Evolutionary conservation across 2,113 vertebrate species (phyloP), one percentile per base, ranked within the genome.

Genomic region (Etheostoma cragini): DNA sequence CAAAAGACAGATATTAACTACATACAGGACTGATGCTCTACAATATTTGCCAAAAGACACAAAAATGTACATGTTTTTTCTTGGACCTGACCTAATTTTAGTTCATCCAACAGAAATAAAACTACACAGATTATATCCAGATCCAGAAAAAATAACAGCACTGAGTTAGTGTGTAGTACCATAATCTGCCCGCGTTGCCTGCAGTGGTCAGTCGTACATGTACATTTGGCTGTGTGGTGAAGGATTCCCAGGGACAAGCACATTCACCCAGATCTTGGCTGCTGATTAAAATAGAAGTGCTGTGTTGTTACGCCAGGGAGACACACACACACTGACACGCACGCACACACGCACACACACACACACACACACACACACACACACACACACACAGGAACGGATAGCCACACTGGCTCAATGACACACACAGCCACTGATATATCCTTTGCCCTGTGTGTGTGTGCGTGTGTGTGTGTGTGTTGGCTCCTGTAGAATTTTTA

Each of bases 401-500:
- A 66, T 85, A 73, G 75, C 78, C 67, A 84, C 87, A 81, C 68
- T 76, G 80, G 61, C 78, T 80, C 80, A 78, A 73, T 66, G 74
- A 91, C 81, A 84, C 63, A 69, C 56, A 30, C 73, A 91, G 21
- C 35, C 69, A 38, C 69, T 77, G 86, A 90, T 88, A 90, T 90
- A 92, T 92, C 87, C 82, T 85, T 76, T 73, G 85, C 84, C 87
- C 82, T 73, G 72, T 69, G 67, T 53, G 71, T 73, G 69, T 78
- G 75, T 78, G 78, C 0, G 76, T 38, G 1, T 38, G 42, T 81
- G 82, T 82, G 86, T 85, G 80, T 72, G 69, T 91, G 70, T 89
- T 92, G 83, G 92, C 91, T 89, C 47, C 80, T 88, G 80, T 90
- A 89, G 91, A 93, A 91, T 94, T 93, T 92, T 94, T 95, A 94